Percentiles rank a stretch among this genome's conserved stretches.
These are phyloP conservation scores for Prunella fulvescens DNA, from an alignment of 2,113 vertebrate species.

Conservation along the genomic window DNA sequence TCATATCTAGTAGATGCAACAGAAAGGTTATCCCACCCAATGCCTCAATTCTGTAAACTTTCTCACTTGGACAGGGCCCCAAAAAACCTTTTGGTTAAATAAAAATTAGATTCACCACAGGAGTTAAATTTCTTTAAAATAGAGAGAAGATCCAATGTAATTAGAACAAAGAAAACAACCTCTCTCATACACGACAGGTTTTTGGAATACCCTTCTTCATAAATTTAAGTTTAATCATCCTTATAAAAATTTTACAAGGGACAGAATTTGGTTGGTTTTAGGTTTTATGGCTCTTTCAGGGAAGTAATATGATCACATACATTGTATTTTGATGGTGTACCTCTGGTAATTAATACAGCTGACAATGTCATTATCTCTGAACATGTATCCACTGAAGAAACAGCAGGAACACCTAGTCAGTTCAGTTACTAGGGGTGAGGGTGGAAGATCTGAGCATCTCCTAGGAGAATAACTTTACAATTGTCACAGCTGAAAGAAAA, in stretches of 20 bases:
- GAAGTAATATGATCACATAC: not conserved
- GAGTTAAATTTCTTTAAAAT: not conserved
- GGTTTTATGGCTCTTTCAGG: not conserved
- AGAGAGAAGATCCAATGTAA: not conserved
- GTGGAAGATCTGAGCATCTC: not conserved
- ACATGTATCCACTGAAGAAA: not conserved
- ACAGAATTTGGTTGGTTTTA: not conserved
- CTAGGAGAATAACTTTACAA: not conserved
- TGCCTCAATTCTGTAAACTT: not conserved
- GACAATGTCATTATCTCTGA: not conserved
- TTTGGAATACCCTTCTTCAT: not conserved
- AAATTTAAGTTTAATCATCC: not conserved
- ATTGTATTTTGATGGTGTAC: not conserved
- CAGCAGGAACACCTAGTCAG: not conserved
- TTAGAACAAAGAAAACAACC: not conserved
- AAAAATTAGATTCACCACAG: not conserved
- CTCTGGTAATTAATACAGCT: not conserved
- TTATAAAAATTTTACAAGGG: not conserved
- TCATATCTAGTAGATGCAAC: not conserved
- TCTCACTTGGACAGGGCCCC: accelerated
- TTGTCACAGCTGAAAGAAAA: not conserved
- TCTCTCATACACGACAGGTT: not conserved
- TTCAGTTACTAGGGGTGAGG: not conserved
- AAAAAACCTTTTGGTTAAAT: not conserved
- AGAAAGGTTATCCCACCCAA: not conserved